These are phyloP conservation scores for Zhengitettix transpicula DNA, from an alignment of 2,888 invertebrate species.

Conservation along the genomic window DNA sequence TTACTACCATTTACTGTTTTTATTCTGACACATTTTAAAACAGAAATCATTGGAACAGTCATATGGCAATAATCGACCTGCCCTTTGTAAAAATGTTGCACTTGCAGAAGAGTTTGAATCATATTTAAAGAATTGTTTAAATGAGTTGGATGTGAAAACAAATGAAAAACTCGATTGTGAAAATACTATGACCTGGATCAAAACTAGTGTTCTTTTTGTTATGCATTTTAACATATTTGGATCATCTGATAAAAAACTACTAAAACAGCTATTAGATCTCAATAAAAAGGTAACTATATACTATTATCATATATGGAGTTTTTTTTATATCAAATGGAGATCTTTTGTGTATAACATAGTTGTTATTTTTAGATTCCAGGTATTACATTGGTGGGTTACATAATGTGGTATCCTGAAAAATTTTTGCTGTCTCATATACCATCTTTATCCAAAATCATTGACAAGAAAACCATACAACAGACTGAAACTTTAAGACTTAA, in stretches of 20 bases:
- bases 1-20: no score
- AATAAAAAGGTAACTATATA: conserved; percentile 42
- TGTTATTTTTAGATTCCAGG: conserved; percentile 45
- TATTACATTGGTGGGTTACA: conserved; percentile 60
- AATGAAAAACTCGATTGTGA: conserved; percentile 30
- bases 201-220: conserved; percentile 49
- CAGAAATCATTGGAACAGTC: conserved; percentile 14
- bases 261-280: conserved; percentile 54
- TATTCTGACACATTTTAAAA: no score
- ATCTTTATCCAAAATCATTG: conserved; percentile 33
- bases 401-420: conserved; percentile 70
- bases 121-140: conserved; percentile 44
- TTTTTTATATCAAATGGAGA: not conserved
- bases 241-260: conserved; percentile 54
- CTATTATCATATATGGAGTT: not conserved
- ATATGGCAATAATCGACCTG: conserved; percentile 13
- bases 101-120: conserved; percentile 46
- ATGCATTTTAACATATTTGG: conserved; percentile 57
- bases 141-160: conserved; percentile 39
- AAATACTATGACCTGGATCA: conserved; percentile 37
- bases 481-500: conserved; percentile 32
- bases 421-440: conserved; percentile 51
- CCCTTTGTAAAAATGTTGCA: conserved; percentile 16
- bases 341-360: not conserved
- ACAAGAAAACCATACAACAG: conserved; percentile 28